phyloP scores from a whole-genome alignment of 2,113 vertebrate genomes.

The Aegithalos caudatus region DNA sequence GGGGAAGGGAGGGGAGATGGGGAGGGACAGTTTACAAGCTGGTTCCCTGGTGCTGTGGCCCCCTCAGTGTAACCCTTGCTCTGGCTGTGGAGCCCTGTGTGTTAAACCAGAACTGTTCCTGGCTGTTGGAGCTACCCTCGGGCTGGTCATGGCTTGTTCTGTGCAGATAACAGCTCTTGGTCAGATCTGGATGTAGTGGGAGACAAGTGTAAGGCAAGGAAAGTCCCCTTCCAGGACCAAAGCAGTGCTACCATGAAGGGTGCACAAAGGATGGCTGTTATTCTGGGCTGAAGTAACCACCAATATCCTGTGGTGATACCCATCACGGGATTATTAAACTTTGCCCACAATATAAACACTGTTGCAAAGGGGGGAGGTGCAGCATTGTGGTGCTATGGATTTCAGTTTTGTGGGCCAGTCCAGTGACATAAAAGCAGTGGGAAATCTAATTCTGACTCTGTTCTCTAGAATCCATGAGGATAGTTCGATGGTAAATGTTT shows the following conservation, averaged over 20 bases:
- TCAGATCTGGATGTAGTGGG: rapidly evolving
- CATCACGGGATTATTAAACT: background rate
- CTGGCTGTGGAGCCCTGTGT: background rate
- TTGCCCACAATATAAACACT: background rate
- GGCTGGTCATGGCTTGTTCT: background rate
- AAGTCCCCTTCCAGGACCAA: background rate
- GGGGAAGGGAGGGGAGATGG: too few relatives aligned
- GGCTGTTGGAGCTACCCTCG: background rate
- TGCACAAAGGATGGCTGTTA: background rate
- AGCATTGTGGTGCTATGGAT: background rate
- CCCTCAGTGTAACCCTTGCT: background rate
- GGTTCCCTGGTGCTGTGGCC: background rate
- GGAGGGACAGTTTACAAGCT: background rate
- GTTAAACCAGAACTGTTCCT: background rate
- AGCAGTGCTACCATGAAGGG: background rate
- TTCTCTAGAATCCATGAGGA: background rate
- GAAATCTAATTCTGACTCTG: background rate
- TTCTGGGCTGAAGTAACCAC: background rate
- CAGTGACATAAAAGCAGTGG: background rate
- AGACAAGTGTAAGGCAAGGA: background rate
- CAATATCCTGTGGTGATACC: background rate
- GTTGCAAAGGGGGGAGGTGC: background rate
- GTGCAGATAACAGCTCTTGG: rapidly evolving
- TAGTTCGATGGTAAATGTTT: background rate
- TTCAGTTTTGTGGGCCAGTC: background rate